A percentile compares a stretch with the other conserved stretches of the same genome.
These are phyloP conservation scores for Sorex maritimensis DNA, from an alignment of 2,797 vertebrate species.

Conservation along the genomic window DNA sequence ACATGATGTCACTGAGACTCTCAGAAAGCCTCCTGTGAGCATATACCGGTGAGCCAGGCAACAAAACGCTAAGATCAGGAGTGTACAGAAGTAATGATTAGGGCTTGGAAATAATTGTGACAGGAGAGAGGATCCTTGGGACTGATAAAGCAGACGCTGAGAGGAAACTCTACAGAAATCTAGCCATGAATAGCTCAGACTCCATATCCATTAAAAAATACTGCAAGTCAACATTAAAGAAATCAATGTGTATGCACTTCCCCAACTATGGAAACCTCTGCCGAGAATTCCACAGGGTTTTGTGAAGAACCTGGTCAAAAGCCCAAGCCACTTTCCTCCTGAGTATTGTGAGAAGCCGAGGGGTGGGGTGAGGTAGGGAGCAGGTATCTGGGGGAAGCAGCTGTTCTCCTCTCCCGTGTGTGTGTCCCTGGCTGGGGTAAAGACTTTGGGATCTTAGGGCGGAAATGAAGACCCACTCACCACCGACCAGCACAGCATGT, in stretches of 20 bases:
- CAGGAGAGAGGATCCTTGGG: not conserved
- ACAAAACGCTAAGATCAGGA: not conserved
- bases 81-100: not conserved
- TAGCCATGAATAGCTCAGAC: slow-evolving; percentile 32
- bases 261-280: not conserved
- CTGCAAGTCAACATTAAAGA: slow-evolving; percentile 25
- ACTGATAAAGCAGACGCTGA: not conserved
- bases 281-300: not conserved
- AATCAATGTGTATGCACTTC: slow-evolving; percentile 26
- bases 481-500: not conserved
- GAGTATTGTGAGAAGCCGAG: not conserved
- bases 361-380: not conserved
- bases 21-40: not conserved
- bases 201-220: slow-evolving; percentile 46
- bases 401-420: too few relatives aligned
- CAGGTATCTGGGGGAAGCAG: not conserved
- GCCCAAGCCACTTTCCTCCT: slow-evolving; percentile 15
- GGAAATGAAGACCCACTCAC: not conserved
- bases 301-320: not conserved
- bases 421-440: fast-evolving
- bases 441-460: not conserved
- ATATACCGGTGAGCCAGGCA: not conserved
- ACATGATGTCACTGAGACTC: not conserved
- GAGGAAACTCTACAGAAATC: slow-evolving; percentile 40
- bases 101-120: not conserved